Percentiles rank a stretch among this genome's conserved stretches.
phyloP scores from a whole-genome alignment of 2,888 invertebrate genomes.

The Villa cingulata region DNA sequence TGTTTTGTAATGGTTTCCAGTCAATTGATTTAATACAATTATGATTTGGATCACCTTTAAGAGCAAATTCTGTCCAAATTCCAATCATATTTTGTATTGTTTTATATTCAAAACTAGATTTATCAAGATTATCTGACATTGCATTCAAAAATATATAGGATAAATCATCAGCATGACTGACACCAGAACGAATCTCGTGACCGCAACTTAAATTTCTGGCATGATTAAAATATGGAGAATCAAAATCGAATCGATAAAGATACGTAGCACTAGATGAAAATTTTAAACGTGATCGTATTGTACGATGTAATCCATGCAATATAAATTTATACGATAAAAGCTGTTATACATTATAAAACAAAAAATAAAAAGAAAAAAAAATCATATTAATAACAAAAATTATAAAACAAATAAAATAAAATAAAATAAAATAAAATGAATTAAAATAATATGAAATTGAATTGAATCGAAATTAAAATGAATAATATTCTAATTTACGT shows the following conservation, averaged over 20 bases:
- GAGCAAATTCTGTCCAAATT: slow-evolving; percentile 29
- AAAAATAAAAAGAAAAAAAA: no score
- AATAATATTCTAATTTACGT: slow-evolving; percentile 27
- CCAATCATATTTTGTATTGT: slow-evolving; percentile 31
- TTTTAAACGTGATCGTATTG: slow-evolving; percentile 24
- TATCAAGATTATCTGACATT: slow-evolving; percentile 27
- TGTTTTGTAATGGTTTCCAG: slow-evolving; percentile 25
- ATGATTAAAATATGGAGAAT: slow-evolving; percentile 33
- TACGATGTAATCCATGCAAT: slow-evolving; percentile 34
- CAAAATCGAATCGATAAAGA: slow-evolving; percentile 34
- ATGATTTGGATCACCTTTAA: slow-evolving; percentile 29
- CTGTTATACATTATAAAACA: slow-evolving; percentile 7
- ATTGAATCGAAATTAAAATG: no score
- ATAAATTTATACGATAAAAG: slow-evolving; percentile 27
- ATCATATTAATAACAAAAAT: not conserved
- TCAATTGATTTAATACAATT: not conserved
- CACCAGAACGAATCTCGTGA: slow-evolving; percentile 29
- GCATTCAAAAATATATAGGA: slow-evolving; percentile 34
- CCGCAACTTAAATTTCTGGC: slow-evolving; percentile 32
- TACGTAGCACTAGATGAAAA: slow-evolving; percentile 29
- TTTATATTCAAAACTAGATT: slow-evolving; percentile 28
- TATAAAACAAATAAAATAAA: no score
- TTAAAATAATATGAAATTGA: no score
- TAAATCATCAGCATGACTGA: slow-evolving; percentile 34
- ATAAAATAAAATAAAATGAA: no score